These are phyloP conservation scores for Tridacna gigas DNA, from an alignment of 2,888 invertebrate species.

Conservation along the genomic window DNA sequence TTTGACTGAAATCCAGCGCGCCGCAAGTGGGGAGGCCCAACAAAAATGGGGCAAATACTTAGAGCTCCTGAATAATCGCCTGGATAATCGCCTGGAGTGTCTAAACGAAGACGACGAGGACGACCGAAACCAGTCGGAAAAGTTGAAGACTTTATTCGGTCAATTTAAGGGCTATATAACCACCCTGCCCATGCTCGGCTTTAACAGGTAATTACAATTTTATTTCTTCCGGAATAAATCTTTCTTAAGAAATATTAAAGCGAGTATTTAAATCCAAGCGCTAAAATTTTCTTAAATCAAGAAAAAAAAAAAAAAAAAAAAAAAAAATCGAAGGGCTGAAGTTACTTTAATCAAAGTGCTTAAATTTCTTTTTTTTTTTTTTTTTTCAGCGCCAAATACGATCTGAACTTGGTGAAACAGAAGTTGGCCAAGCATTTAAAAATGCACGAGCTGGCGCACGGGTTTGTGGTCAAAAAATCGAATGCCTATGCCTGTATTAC, in stretches of 20 bases:
- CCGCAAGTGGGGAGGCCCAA: not conserved
- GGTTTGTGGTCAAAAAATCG: slow-evolving; percentile 35
- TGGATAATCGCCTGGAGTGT: not conserved
- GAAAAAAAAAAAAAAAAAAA: no score
- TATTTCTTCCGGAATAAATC: no score
- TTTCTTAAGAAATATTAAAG: no score
- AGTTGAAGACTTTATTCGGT: slow-evolving; percentile 23
- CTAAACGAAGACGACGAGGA: slow-evolving; percentile 28
- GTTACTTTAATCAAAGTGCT: no score
- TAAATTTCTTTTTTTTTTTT: no score
- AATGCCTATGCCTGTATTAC: slow-evolving; percentile 48
- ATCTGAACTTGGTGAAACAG: slow-evolving; percentile 47
- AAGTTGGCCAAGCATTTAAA: slow-evolving; percentile 30
- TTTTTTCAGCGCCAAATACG: slow-evolving; percentile 38
- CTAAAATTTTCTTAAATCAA: no score
- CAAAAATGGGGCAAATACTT: slow-evolving; percentile 31
- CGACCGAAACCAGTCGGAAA: not conserved
- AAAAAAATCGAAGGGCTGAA: no score
- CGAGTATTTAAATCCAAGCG: no score
- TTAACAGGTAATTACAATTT: slow-evolving; percentile 28
- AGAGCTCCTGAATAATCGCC: not conserved
- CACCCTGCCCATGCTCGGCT: slow-evolving; percentile 42
- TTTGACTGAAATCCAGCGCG: slow-evolving; percentile 6
- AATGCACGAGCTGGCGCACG: slow-evolving; percentile 34
- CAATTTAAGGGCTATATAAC: slow-evolving; percentile 33